phyloP scores from a whole-genome alignment of 2,888 invertebrate genomes.

The Apocheima hispidaria region DNA sequence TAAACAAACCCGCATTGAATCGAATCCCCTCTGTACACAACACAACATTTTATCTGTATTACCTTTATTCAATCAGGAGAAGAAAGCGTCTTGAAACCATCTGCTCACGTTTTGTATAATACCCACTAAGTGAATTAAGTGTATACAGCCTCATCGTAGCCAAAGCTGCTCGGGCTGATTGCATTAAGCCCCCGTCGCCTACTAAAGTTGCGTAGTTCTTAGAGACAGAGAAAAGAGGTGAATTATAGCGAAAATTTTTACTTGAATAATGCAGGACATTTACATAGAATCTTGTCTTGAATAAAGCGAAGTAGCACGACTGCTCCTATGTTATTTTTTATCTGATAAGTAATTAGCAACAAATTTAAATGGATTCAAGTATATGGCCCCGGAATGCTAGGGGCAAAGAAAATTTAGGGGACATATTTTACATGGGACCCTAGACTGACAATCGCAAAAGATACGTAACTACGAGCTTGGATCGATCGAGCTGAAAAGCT shows the following conservation, averaged over 20 bases:
- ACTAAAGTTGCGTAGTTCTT: slow-evolving; percentile 27
- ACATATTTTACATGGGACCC: neutral
- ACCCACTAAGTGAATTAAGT: slow-evolving; percentile 44
- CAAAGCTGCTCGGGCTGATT: slow-evolving; percentile 47
- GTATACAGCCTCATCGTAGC: slow-evolving; percentile 35
- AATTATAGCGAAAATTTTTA: slow-evolving; percentile 7
- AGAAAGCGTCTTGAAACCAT: slow-evolving; percentile 31
- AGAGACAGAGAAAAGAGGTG: slow-evolving; percentile 11
- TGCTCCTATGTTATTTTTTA: neutral
- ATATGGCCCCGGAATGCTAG: too few species aligned
- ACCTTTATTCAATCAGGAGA: slow-evolving; percentile 34
- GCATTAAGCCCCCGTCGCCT: slow-evolving; percentile 40
- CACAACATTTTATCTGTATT: slow-evolving; percentile 31
- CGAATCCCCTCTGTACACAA: slow-evolving; percentile 26
- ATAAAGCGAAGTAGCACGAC: neutral
- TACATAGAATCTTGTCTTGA: neutral
- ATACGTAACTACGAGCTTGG: slow-evolving; percentile 4
- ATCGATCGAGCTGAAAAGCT: slow-evolving; percentile 31
- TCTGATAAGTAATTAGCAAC: neutral
- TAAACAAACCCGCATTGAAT: slow-evolving; percentile 18
- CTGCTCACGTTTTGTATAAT: slow-evolving; percentile 30
- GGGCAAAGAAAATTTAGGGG: too few species aligned
- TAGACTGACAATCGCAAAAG: neutral
- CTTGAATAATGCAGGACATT: slow-evolving; percentile 16
- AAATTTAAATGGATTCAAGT: neutral